phyloP scores from a whole-genome alignment of 2,113 vertebrate species.

The Odocoileus hemionus region DNA sequence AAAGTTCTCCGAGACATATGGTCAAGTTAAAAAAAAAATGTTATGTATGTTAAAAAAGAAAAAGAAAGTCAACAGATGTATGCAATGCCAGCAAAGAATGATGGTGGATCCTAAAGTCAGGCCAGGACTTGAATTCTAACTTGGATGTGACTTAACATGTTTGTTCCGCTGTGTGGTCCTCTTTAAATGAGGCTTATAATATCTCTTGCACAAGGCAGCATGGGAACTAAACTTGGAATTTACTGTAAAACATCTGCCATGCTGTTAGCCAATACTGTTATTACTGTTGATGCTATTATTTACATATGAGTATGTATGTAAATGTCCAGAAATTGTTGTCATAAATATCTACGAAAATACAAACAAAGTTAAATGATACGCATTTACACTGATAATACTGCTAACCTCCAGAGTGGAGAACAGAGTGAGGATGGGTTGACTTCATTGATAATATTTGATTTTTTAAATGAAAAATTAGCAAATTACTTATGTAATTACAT shows the following conservation, averaged over 20 bases:
- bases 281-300: background rate
- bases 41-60: background rate
- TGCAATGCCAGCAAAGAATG: background rate
- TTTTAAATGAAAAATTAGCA: background rate
- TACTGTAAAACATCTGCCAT: background rate
- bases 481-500: background rate
- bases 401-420: background rate
- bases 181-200: background rate
- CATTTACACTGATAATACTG: background rate
- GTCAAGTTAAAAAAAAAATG: background rate
- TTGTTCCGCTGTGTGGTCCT: background rate
- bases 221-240: background rate
- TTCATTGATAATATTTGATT: background rate
- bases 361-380: background rate
- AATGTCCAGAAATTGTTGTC: background rate
- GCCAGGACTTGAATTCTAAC: background rate
- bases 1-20: background rate
- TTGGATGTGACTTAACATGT: too few relatives aligned
- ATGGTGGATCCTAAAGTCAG: background rate
- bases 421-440: rapidly evolving
- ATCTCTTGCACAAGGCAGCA: background rate
- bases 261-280: background rate
- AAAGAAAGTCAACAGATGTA: background rate
- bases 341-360: background rate
- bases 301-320: background rate